Evolutionary conservation across 1,140 invertebrate genomes (phyloP), one percentile per base, ranked within the genome.

Genomic region (Pogonus chalceus): DNA sequence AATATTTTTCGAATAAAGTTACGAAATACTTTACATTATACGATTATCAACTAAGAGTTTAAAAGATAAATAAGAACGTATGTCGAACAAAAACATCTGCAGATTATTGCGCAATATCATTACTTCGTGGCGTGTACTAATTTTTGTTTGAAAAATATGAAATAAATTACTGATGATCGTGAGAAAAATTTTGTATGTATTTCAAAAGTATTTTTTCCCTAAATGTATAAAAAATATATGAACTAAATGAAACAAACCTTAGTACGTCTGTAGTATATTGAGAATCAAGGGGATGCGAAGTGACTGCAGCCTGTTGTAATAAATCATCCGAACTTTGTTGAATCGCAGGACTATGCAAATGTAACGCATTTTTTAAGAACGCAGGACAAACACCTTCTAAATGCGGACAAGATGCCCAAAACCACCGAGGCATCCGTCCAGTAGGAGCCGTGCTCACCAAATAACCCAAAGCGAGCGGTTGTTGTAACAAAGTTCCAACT

Each of bases 401-500:
- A 73, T 98, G 93, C 22, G 90, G 88, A 78, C 91, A 92, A 20
- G 89, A 84, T 24, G 92, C 83, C 94, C 94, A 98, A 75, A 98
- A 99, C 96, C 96, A 99, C 10, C 82, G 79, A 14, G 97, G 96
- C 82, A 99, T 88, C 26, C 84, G 82, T 21, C 91, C 92, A 24
- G 93, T 90, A 43, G 90, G 89, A 22, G 96, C 96, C 35, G 96
- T 99, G 9, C 94, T 98, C 43, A 99, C 89, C 65, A 95, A 82
- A 72, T 98, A 99, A 35, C 96, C 97, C 57, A 98, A 81, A 51
- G 97, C 97, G 54, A 99, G 77, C 1, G 97, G 97, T 73, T 99
- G 97, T 71, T 99, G 95, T 49, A 97, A 78, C 22, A 99, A 74
- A 12, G 89, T 85, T 10, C 90, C 87, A 18, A 91, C 83, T 72